Evolutionary conservation across 1,140 invertebrate genomes (phyloP).

Genomic region (Hestina assimilis): DNA sequence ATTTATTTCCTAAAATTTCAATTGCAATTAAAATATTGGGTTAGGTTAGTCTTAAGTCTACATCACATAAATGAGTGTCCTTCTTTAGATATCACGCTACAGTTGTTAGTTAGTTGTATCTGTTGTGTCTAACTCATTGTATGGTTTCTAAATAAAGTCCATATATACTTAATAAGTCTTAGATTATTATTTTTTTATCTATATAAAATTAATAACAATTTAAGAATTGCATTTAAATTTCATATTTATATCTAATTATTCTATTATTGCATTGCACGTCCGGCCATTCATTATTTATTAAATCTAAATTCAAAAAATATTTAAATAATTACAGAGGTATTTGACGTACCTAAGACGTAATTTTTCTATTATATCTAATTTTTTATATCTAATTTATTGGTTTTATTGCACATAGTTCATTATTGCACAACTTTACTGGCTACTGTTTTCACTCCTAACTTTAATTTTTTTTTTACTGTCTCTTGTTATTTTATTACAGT

Average conservation of each 20-base stretch:
- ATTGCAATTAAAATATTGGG: too few relatives aligned
- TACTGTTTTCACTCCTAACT: slow-evolving; percentile 26
- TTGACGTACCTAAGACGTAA: slow-evolving; percentile 9
- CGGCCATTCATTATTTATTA: slow-evolving; percentile 46
- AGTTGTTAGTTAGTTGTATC: too few relatives aligned
- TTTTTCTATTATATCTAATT: neutral
- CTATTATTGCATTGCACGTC: slow-evolving; percentile 74
- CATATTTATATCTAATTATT: slow-evolving; percentile 33
- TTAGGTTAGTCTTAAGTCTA: too few relatives aligned
- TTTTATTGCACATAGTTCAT: slow-evolving; percentile 32
- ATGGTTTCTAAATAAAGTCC: too few relatives aligned
- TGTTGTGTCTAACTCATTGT: too few relatives aligned
- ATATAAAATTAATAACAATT: too few relatives aligned
- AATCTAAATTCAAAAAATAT: slow-evolving; percentile 17
- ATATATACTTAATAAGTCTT: too few relatives aligned
- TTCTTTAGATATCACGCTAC: too few relatives aligned
- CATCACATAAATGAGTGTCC: too few relatives aligned
- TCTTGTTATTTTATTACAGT: slow-evolving; percentile 37
- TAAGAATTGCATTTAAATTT: neutral
- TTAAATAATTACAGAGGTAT: slow-evolving; percentile 20
- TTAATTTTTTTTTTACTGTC: slow-evolving; percentile 47
- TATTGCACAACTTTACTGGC: slow-evolving; percentile 38
- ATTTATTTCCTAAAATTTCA: too few relatives aligned
- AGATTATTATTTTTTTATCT: too few relatives aligned
- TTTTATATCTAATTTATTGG: slow-evolving; percentile 2